Percentiles rank a stretch among this genome's conserved stretches.
phyloP scores from a whole-genome alignment of 2,113 vertebrate genomes.

The Etheostoma spectabile region DNA sequence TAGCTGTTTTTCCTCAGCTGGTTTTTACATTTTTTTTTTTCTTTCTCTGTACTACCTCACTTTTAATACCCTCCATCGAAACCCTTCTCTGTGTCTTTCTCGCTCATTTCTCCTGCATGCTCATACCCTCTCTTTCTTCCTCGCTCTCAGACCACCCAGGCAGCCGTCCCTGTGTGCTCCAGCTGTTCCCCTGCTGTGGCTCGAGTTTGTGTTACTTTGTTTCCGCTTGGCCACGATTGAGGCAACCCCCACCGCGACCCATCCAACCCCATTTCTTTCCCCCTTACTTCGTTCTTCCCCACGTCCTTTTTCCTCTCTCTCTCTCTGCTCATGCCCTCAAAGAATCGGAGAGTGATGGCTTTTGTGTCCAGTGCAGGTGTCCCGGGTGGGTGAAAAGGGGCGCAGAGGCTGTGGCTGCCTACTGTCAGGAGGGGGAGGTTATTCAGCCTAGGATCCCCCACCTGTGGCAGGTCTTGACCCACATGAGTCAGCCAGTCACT shows the following conservation, averaged over 20 bases:
- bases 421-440: slow-evolving; percentile 56
- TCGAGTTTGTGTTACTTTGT: slow-evolving; percentile 86
- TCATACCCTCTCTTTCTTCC: slow-evolving; percentile 56
- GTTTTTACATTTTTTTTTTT: slow-evolving; percentile 18
- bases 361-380: slow-evolving; percentile 87
- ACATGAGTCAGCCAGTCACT: slow-evolving; percentile 78
- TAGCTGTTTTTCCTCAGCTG: slow-evolving; percentile 27
- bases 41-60: slow-evolving; percentile 3
- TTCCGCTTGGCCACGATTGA: slow-evolving; percentile 78
- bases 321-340: slow-evolving; percentile 52
- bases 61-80: slow-evolving; percentile 36
- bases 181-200: slow-evolving; percentile 85
- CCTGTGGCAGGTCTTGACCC: slow-evolving; percentile 82
- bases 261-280: slow-evolving; percentile 59
- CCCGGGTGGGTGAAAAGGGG: slow-evolving; percentile 76
- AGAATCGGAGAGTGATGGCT: slow-evolving; percentile 71
- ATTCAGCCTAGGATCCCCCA: slow-evolving; percentile 80
- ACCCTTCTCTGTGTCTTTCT: slow-evolving; percentile 54
- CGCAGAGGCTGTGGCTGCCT: slow-evolving; percentile 56
- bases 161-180: slow-evolving; percentile 74
- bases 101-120: slow-evolving; percentile 46
- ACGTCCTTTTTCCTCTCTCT: slow-evolving; percentile 49
- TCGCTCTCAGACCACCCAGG: slow-evolving; percentile 83
- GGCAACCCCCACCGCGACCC: slow-evolving; percentile 57
- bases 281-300: slow-evolving; percentile 48